These are phyloP conservation scores for Danio jaintianensis DNA, from an alignment of 2,797 vertebrate genomes.

Conservation along the genomic window DNA sequence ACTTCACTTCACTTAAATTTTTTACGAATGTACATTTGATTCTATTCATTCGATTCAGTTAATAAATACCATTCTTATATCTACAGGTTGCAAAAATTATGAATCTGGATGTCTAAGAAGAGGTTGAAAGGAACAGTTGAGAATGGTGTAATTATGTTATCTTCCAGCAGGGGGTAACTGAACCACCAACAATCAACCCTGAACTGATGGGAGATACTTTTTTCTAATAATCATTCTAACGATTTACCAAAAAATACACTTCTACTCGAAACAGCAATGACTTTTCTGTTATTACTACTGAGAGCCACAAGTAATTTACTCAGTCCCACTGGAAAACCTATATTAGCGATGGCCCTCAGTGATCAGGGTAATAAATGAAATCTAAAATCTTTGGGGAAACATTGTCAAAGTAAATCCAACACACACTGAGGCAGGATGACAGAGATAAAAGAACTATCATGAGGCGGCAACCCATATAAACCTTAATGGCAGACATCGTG, in stretches of 20 bases:
- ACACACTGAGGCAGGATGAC: conserved; percentile 51
- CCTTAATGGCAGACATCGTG: conserved; percentile 56
- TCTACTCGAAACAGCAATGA: conserved; percentile 39
- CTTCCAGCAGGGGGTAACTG: conserved; percentile 5
- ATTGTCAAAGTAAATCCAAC: conserved; percentile 50
- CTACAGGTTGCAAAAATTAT: too few species aligned
- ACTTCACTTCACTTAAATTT: too few species aligned
- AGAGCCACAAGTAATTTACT: conserved; percentile 60
- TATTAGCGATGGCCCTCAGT: conserved; percentile 62
- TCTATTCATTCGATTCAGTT: too few species aligned
- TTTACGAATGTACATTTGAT: too few species aligned
- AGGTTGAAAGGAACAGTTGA: not conserved
- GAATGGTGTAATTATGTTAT: not conserved
- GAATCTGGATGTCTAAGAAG: not conserved
- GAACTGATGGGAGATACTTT: conserved; percentile 59
- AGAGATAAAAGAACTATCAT: conserved; percentile 59
- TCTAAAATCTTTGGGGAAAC: conserved; percentile 56
- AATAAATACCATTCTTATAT: too few species aligned
- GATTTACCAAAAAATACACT: conserved; percentile 51
- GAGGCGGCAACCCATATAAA: conserved; percentile 45
- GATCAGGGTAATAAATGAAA: conserved; percentile 67
- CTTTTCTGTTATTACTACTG: conserved; percentile 58
- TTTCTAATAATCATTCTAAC: conserved; percentile 32
- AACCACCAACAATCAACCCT: conserved; percentile 47
- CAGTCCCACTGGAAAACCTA: conserved; percentile 55